Percentiles rank a stretch among this genome's conserved stretches.
Evolutionary conservation across 2,113 vertebrate species (phyloP).

Genomic region (Carassius gibelio): DNA sequence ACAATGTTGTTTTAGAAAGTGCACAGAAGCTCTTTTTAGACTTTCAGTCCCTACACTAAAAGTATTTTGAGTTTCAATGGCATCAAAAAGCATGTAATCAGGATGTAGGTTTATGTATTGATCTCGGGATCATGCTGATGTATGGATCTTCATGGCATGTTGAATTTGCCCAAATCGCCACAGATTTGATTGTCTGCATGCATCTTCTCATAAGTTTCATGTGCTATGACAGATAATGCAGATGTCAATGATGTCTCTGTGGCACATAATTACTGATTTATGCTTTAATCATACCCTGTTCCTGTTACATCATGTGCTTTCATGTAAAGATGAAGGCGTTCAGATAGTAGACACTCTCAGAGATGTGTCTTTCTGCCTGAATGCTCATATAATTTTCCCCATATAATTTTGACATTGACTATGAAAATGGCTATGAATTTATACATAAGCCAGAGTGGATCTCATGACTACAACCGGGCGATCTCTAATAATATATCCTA

Average conservation of each 20-base stretch:
- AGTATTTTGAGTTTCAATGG: not conserved
- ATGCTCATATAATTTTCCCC: constrained; percentile 1
- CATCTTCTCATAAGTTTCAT: constrained; percentile 13
- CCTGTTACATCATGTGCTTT: constrained; percentile 29
- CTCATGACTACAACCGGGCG: not conserved
- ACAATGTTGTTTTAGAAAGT: too few species aligned
- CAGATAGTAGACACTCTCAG: constrained; percentile 5
- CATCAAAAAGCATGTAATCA: not conserved
- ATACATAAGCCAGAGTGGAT: not conserved
- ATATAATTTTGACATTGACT: constrained; percentile 4
- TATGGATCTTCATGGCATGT: not conserved
- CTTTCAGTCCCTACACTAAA: not conserved
- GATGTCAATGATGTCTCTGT: constrained; percentile 27
- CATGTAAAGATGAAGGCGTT: constrained; percentile 36
- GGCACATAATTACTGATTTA: constrained; percentile 29
- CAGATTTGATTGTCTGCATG: not conserved
- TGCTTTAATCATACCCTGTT: constrained; percentile 37
- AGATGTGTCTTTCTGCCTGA: constrained; percentile 13
- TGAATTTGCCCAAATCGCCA: not conserved
- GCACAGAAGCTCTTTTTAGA: too few species aligned
- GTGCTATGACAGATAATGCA: constrained; percentile 40
- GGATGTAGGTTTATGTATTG: not conserved
- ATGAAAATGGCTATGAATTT: not conserved
- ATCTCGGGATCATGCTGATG: constrained; percentile 2
- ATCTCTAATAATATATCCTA: not conserved